Base-by-base conservation (phyloP, 2,113 vertebrate genomes). In the Trematomus loennbergii region DNA sequence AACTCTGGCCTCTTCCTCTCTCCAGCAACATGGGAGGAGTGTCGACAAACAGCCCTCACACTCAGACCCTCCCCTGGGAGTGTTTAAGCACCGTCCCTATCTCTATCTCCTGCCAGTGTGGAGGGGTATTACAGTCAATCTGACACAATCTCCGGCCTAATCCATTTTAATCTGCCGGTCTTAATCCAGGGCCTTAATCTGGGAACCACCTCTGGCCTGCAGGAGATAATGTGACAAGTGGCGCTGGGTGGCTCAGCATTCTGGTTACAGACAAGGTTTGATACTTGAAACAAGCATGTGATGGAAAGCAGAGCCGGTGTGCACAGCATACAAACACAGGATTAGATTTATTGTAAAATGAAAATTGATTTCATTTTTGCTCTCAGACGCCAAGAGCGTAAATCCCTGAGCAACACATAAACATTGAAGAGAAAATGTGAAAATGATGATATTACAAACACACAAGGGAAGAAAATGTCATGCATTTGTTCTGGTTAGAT, bases 101-200 rank as follows among this genome's bases (percentile, higher is more conserved):
- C 79, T 67, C 81, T 82, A 69, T 83, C 60, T 82, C 54, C 77
- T 87, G 79, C 63, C 62, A 81, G 74, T 9, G 70, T 64, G 83
- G 79, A 83, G 85, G 72, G 55, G 88, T 91, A 93, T 93, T 93
- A 93, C 87, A 86, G 71, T 88, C 88, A 85, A 91, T 88, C 89
- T 76, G 82, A 93, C 92, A 92, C 89, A 83, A 92, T 92, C 90
- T 87, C 66, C 12, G 7, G 48, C 72, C 86, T 92, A 92, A 94
- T 93, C 93, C 88, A 36, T 86, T 45, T 88, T 90, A 93, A 94
- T 93, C 91, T 89, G 86, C 69, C 0, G 17, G 65, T 83, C 79
- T 72, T 88, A 91, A 91, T 92, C 90, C 85, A 61, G 72, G 72
- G 64, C 83, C 80, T 89, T 92, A 91, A 93, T 94, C 92, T 88